Evolutionary conservation across 2,797 vertebrate species (phyloP).

Genomic region (Epinephelus awoara): DNA sequence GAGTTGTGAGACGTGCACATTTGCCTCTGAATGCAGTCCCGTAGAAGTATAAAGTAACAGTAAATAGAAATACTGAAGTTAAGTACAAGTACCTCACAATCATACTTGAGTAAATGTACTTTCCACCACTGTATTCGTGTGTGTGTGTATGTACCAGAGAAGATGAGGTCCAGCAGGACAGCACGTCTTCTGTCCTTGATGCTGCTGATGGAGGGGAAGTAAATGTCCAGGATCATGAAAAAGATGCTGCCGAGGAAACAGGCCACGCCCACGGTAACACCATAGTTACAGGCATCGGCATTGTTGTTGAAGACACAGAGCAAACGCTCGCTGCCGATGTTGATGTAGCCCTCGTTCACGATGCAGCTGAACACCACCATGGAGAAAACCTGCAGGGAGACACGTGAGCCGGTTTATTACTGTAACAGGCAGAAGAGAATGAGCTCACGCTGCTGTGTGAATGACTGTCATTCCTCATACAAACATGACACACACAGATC

Average conservation of each 20-base stretch:
- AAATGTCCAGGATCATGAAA: slow-evolving; percentile 91
- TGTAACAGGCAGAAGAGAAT: slow-evolving; percentile 56
- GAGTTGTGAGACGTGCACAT: too few species aligned
- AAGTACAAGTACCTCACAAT: not conserved
- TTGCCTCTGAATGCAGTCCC: not conserved
- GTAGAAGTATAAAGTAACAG: not conserved
- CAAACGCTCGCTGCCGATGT: slow-evolving; percentile 88
- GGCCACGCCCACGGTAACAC: slow-evolving; percentile 90
- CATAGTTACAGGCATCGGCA: slow-evolving; percentile 94
- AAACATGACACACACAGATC: not conserved
- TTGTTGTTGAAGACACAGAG: slow-evolving; percentile 94
- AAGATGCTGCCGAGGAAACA: slow-evolving; percentile 93
- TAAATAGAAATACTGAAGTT: not conserved
- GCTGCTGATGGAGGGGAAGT: slow-evolving; percentile 97
- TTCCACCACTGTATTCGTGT: not conserved
- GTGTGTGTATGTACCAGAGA: slow-evolving; percentile 88
- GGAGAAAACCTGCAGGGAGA: slow-evolving; percentile 83
- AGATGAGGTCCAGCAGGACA: slow-evolving; percentile 91
- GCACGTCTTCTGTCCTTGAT: slow-evolving; percentile 92
- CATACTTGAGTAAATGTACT: not conserved
- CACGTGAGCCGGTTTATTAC: slow-evolving; percentile 25
- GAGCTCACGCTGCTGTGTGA: slow-evolving; percentile 51
- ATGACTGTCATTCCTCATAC: slow-evolving; percentile 55
- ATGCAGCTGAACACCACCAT: slow-evolving; percentile 97
- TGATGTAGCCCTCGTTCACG: slow-evolving; percentile 96